Evolutionary conservation across 2,113 vertebrate species (phyloP).

Genomic region (Crotalus helleri): DNA sequence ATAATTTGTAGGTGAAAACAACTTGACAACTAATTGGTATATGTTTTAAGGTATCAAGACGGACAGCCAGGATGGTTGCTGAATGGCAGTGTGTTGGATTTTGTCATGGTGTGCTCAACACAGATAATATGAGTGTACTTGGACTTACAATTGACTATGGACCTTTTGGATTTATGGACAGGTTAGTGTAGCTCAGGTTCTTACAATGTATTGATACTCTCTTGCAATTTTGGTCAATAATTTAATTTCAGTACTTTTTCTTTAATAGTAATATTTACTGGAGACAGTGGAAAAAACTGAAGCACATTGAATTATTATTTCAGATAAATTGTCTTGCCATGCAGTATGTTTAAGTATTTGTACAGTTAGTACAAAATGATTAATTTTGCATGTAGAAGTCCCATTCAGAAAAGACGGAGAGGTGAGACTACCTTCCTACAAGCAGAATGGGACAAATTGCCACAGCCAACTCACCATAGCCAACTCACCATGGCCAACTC

Average conservation of each 20-base stretch:
- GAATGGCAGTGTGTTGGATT: constrained; percentile 98
- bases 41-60: constrained; percentile 73
- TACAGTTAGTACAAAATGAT: not conserved
- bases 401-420: not conserved
- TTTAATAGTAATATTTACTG: not conserved
- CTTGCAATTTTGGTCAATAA: not conserved
- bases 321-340: not conserved
- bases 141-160: constrained; percentile 95
- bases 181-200: constrained; percentile 64
- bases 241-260: not conserved
- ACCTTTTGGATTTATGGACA: constrained; percentile 96
- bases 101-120: constrained; percentile 96
- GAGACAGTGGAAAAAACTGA: not conserved
- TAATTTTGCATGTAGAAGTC: not conserved
- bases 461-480: not conserved
- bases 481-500: not conserved
- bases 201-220: rapidly evolving
- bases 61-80: constrained; percentile 87
- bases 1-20: not conserved
- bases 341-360: not conserved
- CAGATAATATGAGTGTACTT: constrained; percentile 96
- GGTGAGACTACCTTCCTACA: not conserved
- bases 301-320: not conserved
- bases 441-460: not conserved
- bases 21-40: rapidly evolving